These are phyloP conservation scores for Xyrichtys novacula DNA, from an alignment of 2,797 vertebrate species.

Conservation along the genomic window DNA sequence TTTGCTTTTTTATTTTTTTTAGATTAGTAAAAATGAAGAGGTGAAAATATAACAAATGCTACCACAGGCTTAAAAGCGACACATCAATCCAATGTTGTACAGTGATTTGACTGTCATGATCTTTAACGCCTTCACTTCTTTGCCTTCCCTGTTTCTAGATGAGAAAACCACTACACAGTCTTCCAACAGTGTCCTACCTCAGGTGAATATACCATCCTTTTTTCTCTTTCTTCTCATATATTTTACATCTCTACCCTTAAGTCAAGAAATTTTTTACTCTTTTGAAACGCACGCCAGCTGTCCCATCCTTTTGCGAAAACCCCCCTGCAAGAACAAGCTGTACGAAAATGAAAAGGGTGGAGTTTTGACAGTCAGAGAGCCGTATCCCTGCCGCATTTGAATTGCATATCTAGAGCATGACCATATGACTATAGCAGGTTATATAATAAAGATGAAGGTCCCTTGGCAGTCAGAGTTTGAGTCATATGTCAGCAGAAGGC, in stretches of 20 bases:
- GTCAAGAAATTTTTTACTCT: neutral
- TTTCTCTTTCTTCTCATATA: neutral
- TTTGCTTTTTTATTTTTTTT: too few relatives aligned
- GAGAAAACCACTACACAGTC: constrained; percentile 70
- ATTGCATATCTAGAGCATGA: constrained; percentile 19
- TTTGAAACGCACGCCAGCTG: neutral
- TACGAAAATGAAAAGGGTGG: neutral
- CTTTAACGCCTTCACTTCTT: constrained; percentile 20
- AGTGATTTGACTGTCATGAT: neutral
- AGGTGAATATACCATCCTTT: constrained; percentile 70
- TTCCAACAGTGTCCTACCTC: constrained; percentile 84
- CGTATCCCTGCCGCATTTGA: constrained; percentile 2
- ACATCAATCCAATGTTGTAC: too few relatives aligned
- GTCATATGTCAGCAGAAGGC: constrained; percentile 42
- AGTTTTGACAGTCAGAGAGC: neutral
- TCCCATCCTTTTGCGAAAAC: neutral
- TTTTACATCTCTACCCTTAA: neutral
- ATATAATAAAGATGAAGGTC: constrained; percentile 12
- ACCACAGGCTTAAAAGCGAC: too few relatives aligned
- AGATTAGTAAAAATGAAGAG: too few relatives aligned
- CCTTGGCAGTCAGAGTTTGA: constrained; percentile 22
- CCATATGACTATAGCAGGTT: constrained; percentile 5
- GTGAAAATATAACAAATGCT: too few relatives aligned
- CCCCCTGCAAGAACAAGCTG: neutral
- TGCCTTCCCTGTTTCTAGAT: constrained; percentile 67